Percentiles rank a stretch among this genome's conserved stretches.
These are phyloP conservation scores for Acanthurus leucopareius DNA, from an alignment of 2,797 vertebrate genomes.

Conservation along the genomic window DNA sequence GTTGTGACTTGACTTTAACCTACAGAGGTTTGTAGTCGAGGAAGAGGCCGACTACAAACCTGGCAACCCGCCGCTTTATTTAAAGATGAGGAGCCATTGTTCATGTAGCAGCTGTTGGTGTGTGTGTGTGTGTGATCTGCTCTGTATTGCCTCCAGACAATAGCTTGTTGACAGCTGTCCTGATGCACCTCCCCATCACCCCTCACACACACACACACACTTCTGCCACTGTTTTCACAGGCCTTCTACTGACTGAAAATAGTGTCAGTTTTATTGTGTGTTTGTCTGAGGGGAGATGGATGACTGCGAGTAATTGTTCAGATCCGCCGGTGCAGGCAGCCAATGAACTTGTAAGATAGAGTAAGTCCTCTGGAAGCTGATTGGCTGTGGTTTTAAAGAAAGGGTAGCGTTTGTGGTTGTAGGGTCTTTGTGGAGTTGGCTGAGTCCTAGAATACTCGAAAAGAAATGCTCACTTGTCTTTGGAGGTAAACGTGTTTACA, in stretches of 20 bases:
- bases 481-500: constrained; percentile 15
- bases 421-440: background rate
- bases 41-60: background rate
- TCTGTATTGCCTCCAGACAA: constrained; percentile 69
- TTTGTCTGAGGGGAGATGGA: constrained; percentile 58
- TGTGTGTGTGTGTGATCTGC: constrained; percentile 47
- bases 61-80: constrained; percentile 66
- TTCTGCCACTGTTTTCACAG: constrained; percentile 52
- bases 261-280: constrained; percentile 67
- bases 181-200: constrained; percentile 52
- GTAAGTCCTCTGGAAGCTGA: background rate
- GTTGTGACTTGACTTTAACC: constrained; percentile 8
- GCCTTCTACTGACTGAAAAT: constrained; percentile 54
- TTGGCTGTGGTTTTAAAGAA: constrained; percentile 43
- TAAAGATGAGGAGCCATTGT: constrained; percentile 70
- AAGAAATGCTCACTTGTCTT: constrained; percentile 22
- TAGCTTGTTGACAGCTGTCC: constrained; percentile 72
- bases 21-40: constrained; percentile 14
- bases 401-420: constrained; percentile 24
- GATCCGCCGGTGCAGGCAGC: constrained; percentile 19
- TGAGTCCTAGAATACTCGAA: background rate
- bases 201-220: constrained; percentile 35
- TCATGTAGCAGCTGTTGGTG: constrained; percentile 68
- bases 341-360: constrained; percentile 53
- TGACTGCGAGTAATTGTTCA: constrained; percentile 58